These are phyloP conservation scores for Anas bernieri DNA, from an alignment of 2,797 vertebrate species.

Conservation along the genomic window DNA sequence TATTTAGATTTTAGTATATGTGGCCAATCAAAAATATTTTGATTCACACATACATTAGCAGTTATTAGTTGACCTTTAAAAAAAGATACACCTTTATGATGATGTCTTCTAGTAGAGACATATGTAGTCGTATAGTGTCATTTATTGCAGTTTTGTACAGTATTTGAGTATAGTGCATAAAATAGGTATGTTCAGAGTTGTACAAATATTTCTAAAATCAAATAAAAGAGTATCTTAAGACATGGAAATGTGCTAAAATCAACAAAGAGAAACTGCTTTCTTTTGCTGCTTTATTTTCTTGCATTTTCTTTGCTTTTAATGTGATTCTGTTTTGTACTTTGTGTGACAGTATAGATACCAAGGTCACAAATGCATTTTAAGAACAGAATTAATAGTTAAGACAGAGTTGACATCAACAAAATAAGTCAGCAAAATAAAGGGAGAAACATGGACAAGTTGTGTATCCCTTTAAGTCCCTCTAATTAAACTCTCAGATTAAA, in stretches of 20 bases:
- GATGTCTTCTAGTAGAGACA: constrained; percentile 82
- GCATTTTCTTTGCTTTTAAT: constrained; percentile 72
- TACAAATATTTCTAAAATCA: constrained; percentile 80
- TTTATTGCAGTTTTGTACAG: constrained; percentile 85
- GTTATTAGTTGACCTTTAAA: constrained; percentile 85
- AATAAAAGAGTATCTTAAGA: constrained; percentile 76
- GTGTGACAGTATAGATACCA: constrained; percentile 78
- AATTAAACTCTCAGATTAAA: constrained; percentile 44
- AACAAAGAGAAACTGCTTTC: constrained; percentile 65
- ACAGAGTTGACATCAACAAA: constrained; percentile 47
- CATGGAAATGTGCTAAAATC: constrained; percentile 68
- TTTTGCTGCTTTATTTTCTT: constrained; percentile 71
- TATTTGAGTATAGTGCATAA: constrained; percentile 83
- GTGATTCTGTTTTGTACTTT: constrained; percentile 76
- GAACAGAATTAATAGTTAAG: constrained; percentile 57
- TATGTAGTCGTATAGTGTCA: constrained; percentile 81
- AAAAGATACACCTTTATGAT: constrained; percentile 76
- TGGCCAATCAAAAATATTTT: constrained; percentile 71
- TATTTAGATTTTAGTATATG: constrained; percentile 71
- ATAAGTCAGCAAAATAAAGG: constrained; percentile 54
- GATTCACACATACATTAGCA: constrained; percentile 81
- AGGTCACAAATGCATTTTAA: constrained; percentile 78
- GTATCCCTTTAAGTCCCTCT: constrained; percentile 63
- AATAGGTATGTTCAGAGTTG: constrained; percentile 75
- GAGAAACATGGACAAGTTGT: constrained; percentile 55